Evolutionary conservation across 2,888 invertebrate genomes (phyloP).

Genomic region (Orgyia antiqua): DNA sequence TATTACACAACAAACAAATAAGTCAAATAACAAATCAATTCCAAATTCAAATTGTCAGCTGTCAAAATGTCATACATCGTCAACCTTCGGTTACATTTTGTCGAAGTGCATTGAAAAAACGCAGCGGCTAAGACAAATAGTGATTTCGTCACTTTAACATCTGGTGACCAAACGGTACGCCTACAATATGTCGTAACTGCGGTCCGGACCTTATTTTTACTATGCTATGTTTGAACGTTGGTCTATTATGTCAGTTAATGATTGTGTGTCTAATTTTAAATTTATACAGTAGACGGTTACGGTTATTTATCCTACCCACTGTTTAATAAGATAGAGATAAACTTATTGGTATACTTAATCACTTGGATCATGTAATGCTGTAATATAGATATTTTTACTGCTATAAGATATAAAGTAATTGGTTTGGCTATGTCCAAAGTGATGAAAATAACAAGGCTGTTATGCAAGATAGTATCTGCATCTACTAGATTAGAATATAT

Average conservation of each 20-base stretch:
- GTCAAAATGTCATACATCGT: slow-evolving; percentile 26
- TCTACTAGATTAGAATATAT: too few species aligned
- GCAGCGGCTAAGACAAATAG: slow-evolving; percentile 30
- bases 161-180: slow-evolving; percentile 39
- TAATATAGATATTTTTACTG: too few species aligned
- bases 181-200: slow-evolving; percentile 30
- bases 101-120: slow-evolving; percentile 27
- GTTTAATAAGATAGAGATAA: background rate
- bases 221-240: slow-evolving; percentile 24
- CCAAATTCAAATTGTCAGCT: slow-evolving; percentile 27
- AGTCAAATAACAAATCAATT: slow-evolving; percentile 10
- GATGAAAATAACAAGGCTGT: too few species aligned
- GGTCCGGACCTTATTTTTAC: slow-evolving; percentile 27
- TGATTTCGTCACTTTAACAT: slow-evolving; percentile 41
- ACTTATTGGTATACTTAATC: too few species aligned
- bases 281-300: slow-evolving; percentile 11
- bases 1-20: too few species aligned
- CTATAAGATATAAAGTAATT: too few species aligned
- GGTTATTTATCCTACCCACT: slow-evolving; percentile 10
- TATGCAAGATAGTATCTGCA: too few species aligned
- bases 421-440: too few species aligned
- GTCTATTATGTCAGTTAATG: slow-evolving; percentile 21
- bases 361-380: too few species aligned
- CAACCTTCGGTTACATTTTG: slow-evolving; percentile 12
- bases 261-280: slow-evolving; percentile 24